Conservation (phyloP, 2,113 vertebrate species). For the Nesogale talazaci region DNA sequence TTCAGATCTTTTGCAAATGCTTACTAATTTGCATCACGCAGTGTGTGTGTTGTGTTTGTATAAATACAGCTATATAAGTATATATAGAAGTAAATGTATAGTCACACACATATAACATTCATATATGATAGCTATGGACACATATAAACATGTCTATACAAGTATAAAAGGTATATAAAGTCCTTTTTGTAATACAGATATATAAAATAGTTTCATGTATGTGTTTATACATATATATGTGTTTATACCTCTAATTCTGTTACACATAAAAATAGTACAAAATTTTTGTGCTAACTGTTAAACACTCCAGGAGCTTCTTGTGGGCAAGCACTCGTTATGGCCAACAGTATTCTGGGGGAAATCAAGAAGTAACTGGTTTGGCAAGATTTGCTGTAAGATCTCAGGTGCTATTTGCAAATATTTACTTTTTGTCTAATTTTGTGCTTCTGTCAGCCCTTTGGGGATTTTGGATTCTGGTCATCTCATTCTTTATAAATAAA, state of each 20-base stretch:
- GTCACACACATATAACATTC: too few relatives aligned
- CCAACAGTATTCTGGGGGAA: not conserved
- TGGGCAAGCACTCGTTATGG: not conserved
- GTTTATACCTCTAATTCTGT: not conserved
- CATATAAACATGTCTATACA: too few relatives aligned
- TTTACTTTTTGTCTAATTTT: not conserved
- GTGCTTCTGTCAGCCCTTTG: not conserved
- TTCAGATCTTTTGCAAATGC: too few relatives aligned
- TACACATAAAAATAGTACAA: not conserved
- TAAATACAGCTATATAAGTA: too few relatives aligned
- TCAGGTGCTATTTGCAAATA: not conserved
- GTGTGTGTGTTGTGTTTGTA: too few relatives aligned
- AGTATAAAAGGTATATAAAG: too few relatives aligned
- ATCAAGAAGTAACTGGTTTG: not conserved
- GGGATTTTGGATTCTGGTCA: not conserved
- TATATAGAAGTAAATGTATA: too few relatives aligned
- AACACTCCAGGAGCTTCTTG: not conserved
- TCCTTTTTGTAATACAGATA: too few relatives aligned
- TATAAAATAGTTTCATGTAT: too few relatives aligned
- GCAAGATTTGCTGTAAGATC: not conserved
- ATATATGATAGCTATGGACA: too few relatives aligned
- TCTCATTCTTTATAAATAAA: not conserved
- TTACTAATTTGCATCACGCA: too few relatives aligned
- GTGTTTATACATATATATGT: not conserved
- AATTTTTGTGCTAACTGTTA: not conserved